Evolutionary conservation across 2,888 invertebrate genomes (phyloP), one percentile per base, ranked within the genome.

Genomic region (Saturnia pavonia): DNA sequence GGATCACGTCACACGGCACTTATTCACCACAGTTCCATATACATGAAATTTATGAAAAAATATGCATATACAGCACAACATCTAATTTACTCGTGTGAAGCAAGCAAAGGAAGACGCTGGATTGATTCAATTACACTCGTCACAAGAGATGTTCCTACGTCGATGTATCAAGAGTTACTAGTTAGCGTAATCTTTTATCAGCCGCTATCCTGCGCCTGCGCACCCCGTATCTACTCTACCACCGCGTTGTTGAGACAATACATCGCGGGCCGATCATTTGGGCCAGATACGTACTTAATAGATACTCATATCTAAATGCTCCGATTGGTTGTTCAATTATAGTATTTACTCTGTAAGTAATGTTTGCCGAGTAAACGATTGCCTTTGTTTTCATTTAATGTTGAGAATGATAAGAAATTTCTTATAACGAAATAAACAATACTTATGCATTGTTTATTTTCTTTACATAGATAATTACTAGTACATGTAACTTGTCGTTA

Each of bases 171-270:
- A 89, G 81, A 88, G 88, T 87, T 88, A 93, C 92, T 92, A 83
- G 85, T 85, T 84, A 80, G 82, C 81, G 80, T 89, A 91, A 92
- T 92, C 92, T 91, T 87, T 92, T 94, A 94, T 93, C 93, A 92
- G 82, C 79, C 73, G 72, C 77, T 77, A 84, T 85, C 87, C 85
- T 86, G 80, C 79, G 80, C 76, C 76, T 76, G 80, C 82, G 83
- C 86, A 85, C 81, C 82, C 82, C 78, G 78, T 86, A 82, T 83
- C 85, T 82, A 84, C 79, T 74, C 76, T 76, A 78, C 77, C 77
- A 73, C 75, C 75, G 76, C 77, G 72, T 74, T 76, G 76, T 74
- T 77, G 82, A 91, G 88, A 91, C 91, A 91, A 91, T 89, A 84
- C 77, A 77, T 76, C 79, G 78, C 80, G 79, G 81, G 75, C 80